Conservation (phyloP, 1,140 invertebrate genomes). For the Chionoecetes opilio region DNA sequence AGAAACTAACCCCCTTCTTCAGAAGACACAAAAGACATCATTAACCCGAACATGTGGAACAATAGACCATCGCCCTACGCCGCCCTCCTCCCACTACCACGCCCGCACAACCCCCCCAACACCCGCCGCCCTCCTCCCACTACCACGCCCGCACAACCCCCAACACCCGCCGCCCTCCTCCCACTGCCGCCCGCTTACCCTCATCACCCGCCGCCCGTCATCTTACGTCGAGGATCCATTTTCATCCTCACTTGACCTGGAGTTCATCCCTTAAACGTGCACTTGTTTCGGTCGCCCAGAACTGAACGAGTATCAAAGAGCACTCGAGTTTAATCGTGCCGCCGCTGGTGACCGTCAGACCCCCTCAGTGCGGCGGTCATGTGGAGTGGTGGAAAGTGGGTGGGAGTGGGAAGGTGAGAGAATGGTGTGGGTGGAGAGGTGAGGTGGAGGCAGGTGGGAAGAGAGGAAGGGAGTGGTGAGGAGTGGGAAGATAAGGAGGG, state of each 20-base stretch:
- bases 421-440: background rate
- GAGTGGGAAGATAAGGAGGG: conserved; percentile 46
- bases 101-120: background rate
- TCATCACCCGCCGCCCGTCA: background rate
- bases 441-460: background rate
- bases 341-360: background rate
- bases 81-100: background rate
- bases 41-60: background rate
- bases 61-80: background rate
- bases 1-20: background rate
- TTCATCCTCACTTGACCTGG: background rate
- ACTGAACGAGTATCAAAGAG: background rate
- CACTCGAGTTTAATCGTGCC: background rate
- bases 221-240: background rate
- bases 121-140: background rate
- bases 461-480: conserved; percentile 53
- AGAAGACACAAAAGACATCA: background rate
- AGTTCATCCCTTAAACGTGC: background rate
- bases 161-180: background rate
- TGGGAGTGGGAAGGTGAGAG: conserved; percentile 45
- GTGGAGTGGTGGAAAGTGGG: conserved; percentile 33
- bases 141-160: background rate
- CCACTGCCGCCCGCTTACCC: background rate
- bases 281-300: background rate
- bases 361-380: background rate